Base-by-base conservation (phyloP, 1,140 invertebrate species). In the Drosophila tristis region DNA sequence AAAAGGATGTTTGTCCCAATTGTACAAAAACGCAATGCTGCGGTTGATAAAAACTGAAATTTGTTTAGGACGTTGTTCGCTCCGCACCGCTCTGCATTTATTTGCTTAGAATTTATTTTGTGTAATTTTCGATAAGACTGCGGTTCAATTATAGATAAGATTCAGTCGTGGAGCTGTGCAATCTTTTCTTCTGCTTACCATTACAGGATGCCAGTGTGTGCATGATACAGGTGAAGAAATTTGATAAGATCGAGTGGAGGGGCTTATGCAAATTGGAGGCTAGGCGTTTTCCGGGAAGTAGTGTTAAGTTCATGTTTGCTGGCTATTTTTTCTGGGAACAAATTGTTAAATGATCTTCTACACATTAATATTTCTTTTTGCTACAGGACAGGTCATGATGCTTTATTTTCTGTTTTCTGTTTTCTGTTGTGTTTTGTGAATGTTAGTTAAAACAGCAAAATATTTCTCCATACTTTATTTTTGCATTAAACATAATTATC, bases 1-100 rank as follows among this genome's bases (percentile, higher is more conserved):
- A 51, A 82, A 84, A 89, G 85, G 85, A 84, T 89, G 84, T 87
- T 87, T 87, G 72, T 74, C 64, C 84, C 84, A 80, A 77, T 80
- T 87, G 64, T 55, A 68, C 45, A 59, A 80, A 63, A 68, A 60
- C 63, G 48, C 75, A 84, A 72, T 43, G 48, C 63, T 85, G 80
- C 60, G 80, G 80, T 85, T 85, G 81, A 86, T 85, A 82, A 86
- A 54, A 76, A 75, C 56, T 62, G 16, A 44, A 49, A 87, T 87
- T 87, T 87, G 79, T 80, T 87, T 87, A 87, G 84, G 82, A 81
- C 59, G 48, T n/a, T 49, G 44, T 43, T 66, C 50, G 29, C 43
- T 16, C 11, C 31, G 29, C 43, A n/a, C 11, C 31, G 20, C 25
- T 43, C 15, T n/a, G 4, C 42, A 1, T 4, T 50, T 64, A 35